Evolutionary conservation across 2,113 vertebrate species (phyloP).

Genomic region (Myocastor coypus): DNA sequence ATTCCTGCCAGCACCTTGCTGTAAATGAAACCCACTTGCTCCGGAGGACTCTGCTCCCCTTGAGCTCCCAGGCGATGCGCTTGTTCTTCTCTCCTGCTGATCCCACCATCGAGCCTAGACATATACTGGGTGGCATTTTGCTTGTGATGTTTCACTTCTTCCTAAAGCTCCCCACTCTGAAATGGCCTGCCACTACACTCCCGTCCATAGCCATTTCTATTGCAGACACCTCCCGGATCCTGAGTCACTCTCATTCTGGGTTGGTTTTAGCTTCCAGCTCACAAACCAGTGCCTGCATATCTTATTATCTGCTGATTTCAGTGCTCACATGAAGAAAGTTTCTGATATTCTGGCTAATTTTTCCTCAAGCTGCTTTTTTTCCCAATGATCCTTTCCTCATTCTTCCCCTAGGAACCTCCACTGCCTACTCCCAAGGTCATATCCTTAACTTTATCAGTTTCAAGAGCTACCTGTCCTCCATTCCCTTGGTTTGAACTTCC

Average conservation of each 20-base stretch:
- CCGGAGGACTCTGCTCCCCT: background rate
- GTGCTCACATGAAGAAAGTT: background rate
- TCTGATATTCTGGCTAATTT: background rate
- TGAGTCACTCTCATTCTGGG: background rate
- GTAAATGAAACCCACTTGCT: background rate
- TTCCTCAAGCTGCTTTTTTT: background rate
- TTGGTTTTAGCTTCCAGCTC: background rate
- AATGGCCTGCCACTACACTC: background rate
- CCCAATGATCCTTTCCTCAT: background rate
- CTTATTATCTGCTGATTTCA: background rate
- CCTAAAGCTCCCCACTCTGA: background rate
- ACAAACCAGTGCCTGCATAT: background rate
- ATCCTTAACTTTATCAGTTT: background rate
- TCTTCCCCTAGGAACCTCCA: background rate
- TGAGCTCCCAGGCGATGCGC: background rate
- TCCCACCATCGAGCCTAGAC: background rate
- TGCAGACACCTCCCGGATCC: background rate
- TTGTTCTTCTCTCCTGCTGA: background rate
- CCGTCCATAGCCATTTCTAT: background rate
- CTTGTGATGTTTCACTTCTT: background rate
- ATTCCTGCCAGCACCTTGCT: background rate
- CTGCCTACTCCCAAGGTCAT: background rate
- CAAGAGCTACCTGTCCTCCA: background rate
- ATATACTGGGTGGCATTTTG: too few relatives aligned
- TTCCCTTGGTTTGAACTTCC: background rate